Conservation (phyloP, 2,113 vertebrate genomes). For the Pollachius pollachius region DNA sequence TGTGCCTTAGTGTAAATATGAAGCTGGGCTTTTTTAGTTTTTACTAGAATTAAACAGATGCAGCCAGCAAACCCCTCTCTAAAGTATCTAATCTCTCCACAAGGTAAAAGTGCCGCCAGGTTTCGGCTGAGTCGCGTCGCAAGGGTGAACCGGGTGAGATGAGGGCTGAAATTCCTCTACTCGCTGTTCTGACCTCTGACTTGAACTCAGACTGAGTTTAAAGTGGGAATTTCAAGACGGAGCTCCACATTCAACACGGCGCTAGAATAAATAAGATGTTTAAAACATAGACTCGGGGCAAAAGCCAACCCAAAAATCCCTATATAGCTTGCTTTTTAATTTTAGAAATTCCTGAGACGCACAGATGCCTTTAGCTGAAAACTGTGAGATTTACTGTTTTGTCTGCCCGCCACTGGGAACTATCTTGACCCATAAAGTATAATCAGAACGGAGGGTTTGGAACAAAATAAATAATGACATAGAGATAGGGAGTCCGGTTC, state of each 20-base stretch:
- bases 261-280: slow-evolving; percentile 45
- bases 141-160: slow-evolving; percentile 16
- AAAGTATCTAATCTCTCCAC: not conserved
- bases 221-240: slow-evolving; percentile 60
- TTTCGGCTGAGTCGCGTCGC: not conserved
- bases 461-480: slow-evolving; percentile 70
- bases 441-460: slow-evolving; percentile 54
- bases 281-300: slow-evolving; percentile 19
- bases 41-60: too few species aligned
- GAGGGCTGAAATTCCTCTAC: slow-evolving; percentile 28
- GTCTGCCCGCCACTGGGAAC: slow-evolving; percentile 36
- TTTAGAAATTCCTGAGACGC: slow-evolving; percentile 17
- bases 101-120: not conserved
- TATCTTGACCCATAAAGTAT: slow-evolving; percentile 51
- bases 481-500: slow-evolving; percentile 55
- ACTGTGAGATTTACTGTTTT: not conserved
- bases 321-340: slow-evolving; percentile 21
- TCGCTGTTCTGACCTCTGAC: slow-evolving; percentile 23
- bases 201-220: slow-evolving; percentile 44
- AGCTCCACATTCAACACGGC: slow-evolving; percentile 67
- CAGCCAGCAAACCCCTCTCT: too few species aligned
- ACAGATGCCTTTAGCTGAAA: slow-evolving; percentile 8
- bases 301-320: not conserved
- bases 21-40: too few species aligned
- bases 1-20: too few species aligned